Base-by-base conservation (phyloP, 2,888 invertebrate genomes). In the Branchinecta sandiegonensis region DNA sequence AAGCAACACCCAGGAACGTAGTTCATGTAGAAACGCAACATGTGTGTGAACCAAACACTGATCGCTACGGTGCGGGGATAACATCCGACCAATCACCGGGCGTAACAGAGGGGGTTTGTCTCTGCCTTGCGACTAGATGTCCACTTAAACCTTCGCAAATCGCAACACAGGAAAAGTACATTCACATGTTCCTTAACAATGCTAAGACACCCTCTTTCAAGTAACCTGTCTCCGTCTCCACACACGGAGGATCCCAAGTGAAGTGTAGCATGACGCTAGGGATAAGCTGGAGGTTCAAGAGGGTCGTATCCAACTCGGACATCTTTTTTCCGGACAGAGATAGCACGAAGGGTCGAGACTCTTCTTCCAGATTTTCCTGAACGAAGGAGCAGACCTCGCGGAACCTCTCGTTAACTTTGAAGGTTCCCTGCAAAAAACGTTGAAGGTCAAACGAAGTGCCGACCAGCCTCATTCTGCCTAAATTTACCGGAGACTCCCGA, bases 211-310 rank as follows among this genome's bases (percentile, higher is more conserved):
- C 17, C 56, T 56, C 56, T 56, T 56, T 56, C 56, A 56, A 56
- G 17, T 14, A 56, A 56, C 56, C 9, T 56, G 8, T 56, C 17
- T 56, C 56, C 1, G 56, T 14, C 17, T 56, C 56, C n/a, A 17
- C 56, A 56, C 56, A 78, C 0, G 80, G 80, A 1, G 79, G 74
- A 74, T 86, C 84, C 83, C 85, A 86, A 48, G 83, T 82, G 78
- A 94, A 91, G 70, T 84, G 85, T 68, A 95, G 80, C 74, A 92
- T 82, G 64, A 86, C 84, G 6, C 93, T 89, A 63, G 94, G 94
- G 73, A 90, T 88, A 71, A 95, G 80, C 73, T 86, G 82, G 67
- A 88, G 81, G 75, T 94, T 89, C 0, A 85, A 83, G 74, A 96
- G 81, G 65, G 87, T 86, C 74, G 84, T 85, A 63, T 87, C 85